phyloP scores from a whole-genome alignment of 2,113 vertebrate species.

The Anser brachyrhynchus region DNA sequence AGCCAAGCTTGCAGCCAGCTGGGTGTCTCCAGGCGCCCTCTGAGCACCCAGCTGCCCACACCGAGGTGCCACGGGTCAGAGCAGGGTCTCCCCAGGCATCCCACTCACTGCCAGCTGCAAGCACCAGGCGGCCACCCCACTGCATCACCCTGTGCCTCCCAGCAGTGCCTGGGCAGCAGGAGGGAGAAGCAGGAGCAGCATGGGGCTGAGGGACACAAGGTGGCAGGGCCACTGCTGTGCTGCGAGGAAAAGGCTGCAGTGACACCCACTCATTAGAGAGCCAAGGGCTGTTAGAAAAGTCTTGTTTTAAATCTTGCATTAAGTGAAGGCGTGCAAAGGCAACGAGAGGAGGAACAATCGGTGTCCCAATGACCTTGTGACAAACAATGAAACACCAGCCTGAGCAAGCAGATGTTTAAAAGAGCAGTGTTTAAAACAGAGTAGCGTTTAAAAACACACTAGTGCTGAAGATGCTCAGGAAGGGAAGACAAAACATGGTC shows the following conservation, averaged over 20 bases:
- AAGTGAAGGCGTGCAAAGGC: not conserved
- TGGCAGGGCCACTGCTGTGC: too few relatives aligned
- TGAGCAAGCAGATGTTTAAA: not conserved
- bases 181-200: too few relatives aligned
- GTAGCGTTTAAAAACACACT: not conserved
- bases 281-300: not conserved
- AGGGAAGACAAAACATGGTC: not conserved
- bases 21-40: too few relatives aligned
- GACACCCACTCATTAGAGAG: not conserved
- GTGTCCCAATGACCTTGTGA: not conserved
- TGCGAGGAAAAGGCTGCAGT: not conserved
- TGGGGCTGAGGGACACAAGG: too few relatives aligned
- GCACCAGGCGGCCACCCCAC: too few relatives aligned
- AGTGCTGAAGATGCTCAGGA: not conserved
- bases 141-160: too few relatives aligned
- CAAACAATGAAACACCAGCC: not conserved
- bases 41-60: not conserved
- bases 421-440: not conserved
- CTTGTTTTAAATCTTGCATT: not conserved
- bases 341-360: not conserved
- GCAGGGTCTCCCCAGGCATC: not conserved
- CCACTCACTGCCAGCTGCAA: too few relatives aligned
- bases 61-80: too few relatives aligned
- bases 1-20: fast-evolving
- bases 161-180: too few relatives aligned